Evolutionary conservation across 1,140 invertebrate genomes (phyloP), one percentile per base, ranked within the genome.

Genomic region (Centruroides sculpturatus): DNA sequence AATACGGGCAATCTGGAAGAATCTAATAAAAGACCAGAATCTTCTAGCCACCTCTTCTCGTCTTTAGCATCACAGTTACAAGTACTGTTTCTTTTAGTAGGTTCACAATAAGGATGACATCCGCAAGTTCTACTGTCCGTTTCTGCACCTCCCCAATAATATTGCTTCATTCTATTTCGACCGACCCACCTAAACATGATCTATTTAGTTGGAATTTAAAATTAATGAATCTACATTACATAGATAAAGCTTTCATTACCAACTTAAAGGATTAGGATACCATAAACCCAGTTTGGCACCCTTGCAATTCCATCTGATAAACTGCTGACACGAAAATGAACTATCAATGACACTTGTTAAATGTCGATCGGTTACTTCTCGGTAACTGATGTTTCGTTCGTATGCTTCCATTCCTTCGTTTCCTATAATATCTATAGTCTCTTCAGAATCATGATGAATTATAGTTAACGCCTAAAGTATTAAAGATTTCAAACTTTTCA

Each of bases 81-180:
- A 5, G 68, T 69, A 10, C 64, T 65, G 48, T 69, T 69, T 12
- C 54, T 35, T 9, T 11, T 10, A 0, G 66, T 69, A 10, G 60
- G 59, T 12, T 64, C 12, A 46, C 68, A 69, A 52, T 69, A 66
- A 10, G 68, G 68, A 55, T 69, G 69, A 35, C 68, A 69, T 1
- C 64, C 68, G 51, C 68, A 69, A 2, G 59, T 57, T 9, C 63
- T 60, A 49, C 68, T 69, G 49, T 69, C 66, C 4, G 68, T 66
- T 49, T 66, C 68, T 9, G 68, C 68, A 46, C 66, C 66, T 35
- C 68, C 68, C 68, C 68, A 69, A 51, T 69, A 69, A 52, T 63
- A 68, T 34, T 69, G 68, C 12, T 55, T 47, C n/a, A 59, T 55
- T 58, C 68, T 68, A 47, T 65, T 56, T 46, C 68, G 56, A 59